A percentile compares a stretch with the other conserved stretches of the same genome.
phyloP scores from a whole-genome alignment of 1,140 invertebrate genomes.

The Hydropsyche tenuis region DNA sequence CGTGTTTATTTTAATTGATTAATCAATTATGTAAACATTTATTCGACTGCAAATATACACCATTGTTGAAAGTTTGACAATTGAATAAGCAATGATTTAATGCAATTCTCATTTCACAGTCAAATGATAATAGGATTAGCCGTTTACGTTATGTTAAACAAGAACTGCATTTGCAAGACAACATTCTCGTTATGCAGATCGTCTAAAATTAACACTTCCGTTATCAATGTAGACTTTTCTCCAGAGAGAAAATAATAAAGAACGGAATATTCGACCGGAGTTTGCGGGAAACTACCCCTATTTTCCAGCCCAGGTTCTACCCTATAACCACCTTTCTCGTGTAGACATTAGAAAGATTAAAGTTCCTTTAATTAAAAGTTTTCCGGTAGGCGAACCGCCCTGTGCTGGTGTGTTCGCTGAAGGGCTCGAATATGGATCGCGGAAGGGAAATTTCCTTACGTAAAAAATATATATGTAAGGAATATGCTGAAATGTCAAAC shows the following conservation, averaged over 20 bases:
- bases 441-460: constrained; percentile 1
- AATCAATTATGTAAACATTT: too few relatives aligned
- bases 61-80: too few relatives aligned
- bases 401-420: not conserved
- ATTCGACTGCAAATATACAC: too few relatives aligned
- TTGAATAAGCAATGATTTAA: too few relatives aligned
- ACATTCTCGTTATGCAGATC: not conserved
- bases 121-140: too few relatives aligned
- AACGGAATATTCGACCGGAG: not conserved
- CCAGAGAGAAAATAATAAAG: not conserved
- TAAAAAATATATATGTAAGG: constrained; percentile 1
- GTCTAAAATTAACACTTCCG: not conserved
- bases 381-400: constrained; percentile 6
- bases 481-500: constrained; percentile 32
- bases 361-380: constrained; percentile 39
- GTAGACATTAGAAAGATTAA: constrained; percentile 39
- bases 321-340: not conserved
- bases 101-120: too few relatives aligned
- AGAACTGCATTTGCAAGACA: not conserved
- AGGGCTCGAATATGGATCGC: not conserved
- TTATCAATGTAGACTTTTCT: too few relatives aligned
- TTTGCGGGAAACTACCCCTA: not conserved
- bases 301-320: not conserved
- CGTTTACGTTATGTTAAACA: not conserved
- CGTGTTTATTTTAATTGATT: too few relatives aligned